Evolutionary conservation across 2,888 invertebrate genomes (phyloP), one percentile per base, ranked within the genome.

Genomic region (Chesias legatella): DNA sequence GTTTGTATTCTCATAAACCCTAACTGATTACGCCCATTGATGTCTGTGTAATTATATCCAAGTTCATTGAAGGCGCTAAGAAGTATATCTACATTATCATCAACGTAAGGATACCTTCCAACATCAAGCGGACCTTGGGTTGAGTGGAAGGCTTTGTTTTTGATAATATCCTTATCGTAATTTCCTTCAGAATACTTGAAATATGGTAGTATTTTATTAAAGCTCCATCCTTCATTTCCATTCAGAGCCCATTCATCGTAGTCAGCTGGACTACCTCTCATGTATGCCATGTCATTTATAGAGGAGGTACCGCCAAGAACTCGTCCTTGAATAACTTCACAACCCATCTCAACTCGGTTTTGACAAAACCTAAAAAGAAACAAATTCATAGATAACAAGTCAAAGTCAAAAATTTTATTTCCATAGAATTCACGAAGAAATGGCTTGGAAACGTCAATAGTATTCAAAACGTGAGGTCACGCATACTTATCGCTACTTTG

Each of bases 171-270:
- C 49, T 78, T 84, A 45, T 88, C 85, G 32, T 84, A 86, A 55
- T 86, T 88, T 46, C 85, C 84, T 67, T 88, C 88, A 1, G 88
- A 88, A 48, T 88, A 82, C 56, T 86, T 88, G 55, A 85, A 88
- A 58, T 74, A 88, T 7, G 84, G 83, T 1, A 88, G 63, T 3
- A 88, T 61, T 54, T 84, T 69, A 3, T 56, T 72, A 49, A 68
- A 88, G 37, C 74, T 73, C 88, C 88, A 88, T 7, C 81, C 88
- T 1, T 83, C 77, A 40, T 86, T 86, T 1, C 85, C 88, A 27
- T 63, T 67, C 7, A 79, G 60, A 3, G 81, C 76, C 88, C 88
- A 88, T 51, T 84, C 85, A 17, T 88, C 85, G 52, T 82, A 88
- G 46, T 88, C 88, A 0, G 82, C 83, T 6, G 84, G 79, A 47